Evolutionary conservation across 2,888 invertebrate genomes (phyloP).

Genomic region (Gryllus longicercus): DNA sequence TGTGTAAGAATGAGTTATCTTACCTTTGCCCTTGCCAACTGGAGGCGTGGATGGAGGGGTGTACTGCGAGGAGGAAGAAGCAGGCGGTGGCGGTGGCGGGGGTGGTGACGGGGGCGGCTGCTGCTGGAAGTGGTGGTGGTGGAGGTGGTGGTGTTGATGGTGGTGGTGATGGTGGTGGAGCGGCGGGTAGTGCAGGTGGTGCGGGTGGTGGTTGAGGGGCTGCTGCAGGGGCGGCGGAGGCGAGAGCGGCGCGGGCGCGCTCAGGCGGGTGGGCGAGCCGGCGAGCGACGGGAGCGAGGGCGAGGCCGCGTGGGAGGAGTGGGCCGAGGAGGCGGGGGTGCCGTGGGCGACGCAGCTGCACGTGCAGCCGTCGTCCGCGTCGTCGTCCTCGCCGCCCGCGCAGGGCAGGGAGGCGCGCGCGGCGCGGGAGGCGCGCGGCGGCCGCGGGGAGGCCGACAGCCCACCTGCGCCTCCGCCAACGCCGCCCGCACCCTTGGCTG

Average conservation of each 20-base stretch:
- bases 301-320: background rate
- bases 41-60: conserved; percentile 56
- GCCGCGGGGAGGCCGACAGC: conserved; percentile 51
- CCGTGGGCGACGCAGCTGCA: conserved; percentile 5
- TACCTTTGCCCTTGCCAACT: conserved; percentile 46
- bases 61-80: conserved; percentile 51
- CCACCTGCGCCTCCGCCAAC: conserved; percentile 44
- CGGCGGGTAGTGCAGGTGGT: background rate
- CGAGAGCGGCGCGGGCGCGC: background rate
- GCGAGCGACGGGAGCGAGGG: background rate
- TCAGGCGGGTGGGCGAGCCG: background rate
- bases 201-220: background rate
- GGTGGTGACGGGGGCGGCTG: background rate
- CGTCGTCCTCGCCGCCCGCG: background rate
- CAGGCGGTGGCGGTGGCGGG: conserved; percentile 36
- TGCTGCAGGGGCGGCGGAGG: background rate
- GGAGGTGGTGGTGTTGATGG: background rate
- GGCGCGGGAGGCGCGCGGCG: conserved; percentile 45
- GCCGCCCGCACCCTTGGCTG: no score
- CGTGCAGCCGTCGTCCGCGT: conserved; percentile 2
- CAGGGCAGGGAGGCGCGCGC: background rate
- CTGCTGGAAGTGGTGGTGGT: background rate
- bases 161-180: background rate
- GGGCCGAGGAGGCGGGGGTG: background rate
- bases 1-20: conserved; percentile 25